Percentiles rank a stretch among this genome's conserved stretches.
These are phyloP conservation scores for Sminthopsis crassicaudata DNA, from an alignment of 2,113 vertebrate species.

Conservation along the genomic window DNA sequence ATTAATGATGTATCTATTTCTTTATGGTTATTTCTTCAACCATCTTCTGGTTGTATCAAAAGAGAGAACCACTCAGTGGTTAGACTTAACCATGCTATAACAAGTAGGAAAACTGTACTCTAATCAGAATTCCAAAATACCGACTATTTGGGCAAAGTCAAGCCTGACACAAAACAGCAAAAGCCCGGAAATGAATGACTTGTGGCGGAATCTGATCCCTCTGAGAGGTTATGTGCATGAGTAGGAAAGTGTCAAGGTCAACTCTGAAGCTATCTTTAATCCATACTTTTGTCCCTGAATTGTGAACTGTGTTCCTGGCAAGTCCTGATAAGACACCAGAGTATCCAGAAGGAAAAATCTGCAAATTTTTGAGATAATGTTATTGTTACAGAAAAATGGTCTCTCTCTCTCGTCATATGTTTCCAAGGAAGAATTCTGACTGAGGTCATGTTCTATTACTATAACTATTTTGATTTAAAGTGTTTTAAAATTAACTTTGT, in stretches of 20 bases:
- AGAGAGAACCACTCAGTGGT: neutral
- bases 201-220: conserved; percentile 71
- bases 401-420: conserved; percentile 63
- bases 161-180: conserved; percentile 27
- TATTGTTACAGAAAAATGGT: conserved; percentile 75
- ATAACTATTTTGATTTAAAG: conserved; percentile 54
- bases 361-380: conserved; percentile 79
- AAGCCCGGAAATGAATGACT: conserved; percentile 81
- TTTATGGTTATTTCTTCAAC: neutral
- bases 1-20: neutral
- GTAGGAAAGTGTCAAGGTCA: conserved; percentile 74
- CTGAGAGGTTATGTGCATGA: conserved; percentile 71
- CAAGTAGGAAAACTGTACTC: neutral
- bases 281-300: conserved; percentile 69
- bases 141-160: conserved; percentile 42
- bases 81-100: neutral
- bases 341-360: conserved; percentile 71
- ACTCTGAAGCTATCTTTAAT: conserved; percentile 72
- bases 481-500: conserved; percentile 47
- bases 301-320: conserved; percentile 75
- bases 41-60: neutral
- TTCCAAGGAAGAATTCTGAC: conserved; percentile 62
- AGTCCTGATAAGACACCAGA: conserved; percentile 79
- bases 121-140: conserved; percentile 30
- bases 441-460: conserved; percentile 67